These are phyloP conservation scores for Hemithea aestivaria DNA, from an alignment of 2,888 invertebrate species.

Conservation along the genomic window DNA sequence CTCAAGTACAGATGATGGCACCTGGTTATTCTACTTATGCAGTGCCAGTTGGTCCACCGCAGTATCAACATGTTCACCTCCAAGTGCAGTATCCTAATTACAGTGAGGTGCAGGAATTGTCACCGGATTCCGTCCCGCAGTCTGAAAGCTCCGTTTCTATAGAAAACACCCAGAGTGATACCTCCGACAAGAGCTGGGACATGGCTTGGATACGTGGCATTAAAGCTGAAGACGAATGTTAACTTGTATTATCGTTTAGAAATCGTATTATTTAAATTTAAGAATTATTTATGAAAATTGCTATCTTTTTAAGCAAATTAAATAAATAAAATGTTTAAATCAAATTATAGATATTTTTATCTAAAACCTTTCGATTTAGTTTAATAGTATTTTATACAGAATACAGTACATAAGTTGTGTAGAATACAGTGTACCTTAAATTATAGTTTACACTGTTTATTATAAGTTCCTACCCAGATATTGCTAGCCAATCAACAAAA, in stretches of 20 bases:
- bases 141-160: constrained; percentile 20
- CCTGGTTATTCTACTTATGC: constrained; percentile 31
- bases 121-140: constrained; percentile 21
- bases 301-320: no score
- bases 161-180: constrained; percentile 21
- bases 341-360: no score
- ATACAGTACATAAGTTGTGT: no score
- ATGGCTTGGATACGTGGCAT: constrained; percentile 55
- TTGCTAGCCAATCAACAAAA: no score
- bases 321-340: no score
- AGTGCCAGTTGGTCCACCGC: constrained; percentile 28
- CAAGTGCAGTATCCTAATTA: constrained; percentile 32
- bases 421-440: no score
- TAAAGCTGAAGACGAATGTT: constrained; percentile 43
- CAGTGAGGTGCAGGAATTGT: constrained; percentile 26
- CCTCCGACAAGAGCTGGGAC: constrained; percentile 44
- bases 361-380: no score
- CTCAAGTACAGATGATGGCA: constrained; percentile 12
- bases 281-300: no score
- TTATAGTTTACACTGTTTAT: no score
- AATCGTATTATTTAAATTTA: constrained; percentile 12
- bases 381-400: no score
- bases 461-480: no score
- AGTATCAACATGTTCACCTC: constrained; percentile 32
- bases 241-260: constrained; percentile 14